phyloP scores from a whole-genome alignment of 2,888 invertebrate species.

The Cheilosia vulpina region DNA sequence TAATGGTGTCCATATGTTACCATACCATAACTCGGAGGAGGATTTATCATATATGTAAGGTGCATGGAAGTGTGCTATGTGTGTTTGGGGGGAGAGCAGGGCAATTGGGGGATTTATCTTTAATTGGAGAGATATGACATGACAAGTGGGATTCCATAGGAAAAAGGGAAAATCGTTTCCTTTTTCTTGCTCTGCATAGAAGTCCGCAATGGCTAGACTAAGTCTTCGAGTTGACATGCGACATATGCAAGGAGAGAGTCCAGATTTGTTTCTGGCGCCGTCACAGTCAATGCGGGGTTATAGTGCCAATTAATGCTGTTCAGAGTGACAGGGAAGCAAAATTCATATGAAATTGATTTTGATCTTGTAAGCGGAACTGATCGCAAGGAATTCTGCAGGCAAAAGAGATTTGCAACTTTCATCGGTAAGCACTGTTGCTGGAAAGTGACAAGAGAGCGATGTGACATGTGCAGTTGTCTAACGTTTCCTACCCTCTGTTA shows the following conservation, averaged over 20 bases:
- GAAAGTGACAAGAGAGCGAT: no score
- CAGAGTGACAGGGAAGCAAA: constrained; percentile 18
- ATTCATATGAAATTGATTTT: constrained; percentile 4
- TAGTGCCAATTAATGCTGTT: constrained; percentile 6
- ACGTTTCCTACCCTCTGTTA: no score
- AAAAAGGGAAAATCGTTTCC: constrained; percentile 23
- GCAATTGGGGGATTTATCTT: constrained; percentile 24
- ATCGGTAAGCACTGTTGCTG: no score
- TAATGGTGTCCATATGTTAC: constrained; percentile 63
- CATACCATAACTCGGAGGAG: neutral
- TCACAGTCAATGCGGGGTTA: constrained; percentile 26
- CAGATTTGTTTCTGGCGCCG: constrained; percentile 41
- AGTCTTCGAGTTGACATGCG: constrained; percentile 40
- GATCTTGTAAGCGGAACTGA: constrained; percentile 3
- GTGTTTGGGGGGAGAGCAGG: neutral
- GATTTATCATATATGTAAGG: constrained; percentile 4
- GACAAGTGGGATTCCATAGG: constrained; percentile 54
- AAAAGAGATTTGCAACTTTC: no score
- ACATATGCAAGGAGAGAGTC: constrained; percentile 13
- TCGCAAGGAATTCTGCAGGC: neutral
- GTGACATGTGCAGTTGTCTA: no score
- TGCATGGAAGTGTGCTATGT: neutral
- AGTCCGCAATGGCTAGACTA: constrained; percentile 48
- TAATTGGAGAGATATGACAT: constrained; percentile 71
- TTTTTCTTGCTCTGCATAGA: neutral